These are phyloP conservation scores for Lampris incognitus DNA, from an alignment of 2,113 vertebrate species.

Conservation along the genomic window DNA sequence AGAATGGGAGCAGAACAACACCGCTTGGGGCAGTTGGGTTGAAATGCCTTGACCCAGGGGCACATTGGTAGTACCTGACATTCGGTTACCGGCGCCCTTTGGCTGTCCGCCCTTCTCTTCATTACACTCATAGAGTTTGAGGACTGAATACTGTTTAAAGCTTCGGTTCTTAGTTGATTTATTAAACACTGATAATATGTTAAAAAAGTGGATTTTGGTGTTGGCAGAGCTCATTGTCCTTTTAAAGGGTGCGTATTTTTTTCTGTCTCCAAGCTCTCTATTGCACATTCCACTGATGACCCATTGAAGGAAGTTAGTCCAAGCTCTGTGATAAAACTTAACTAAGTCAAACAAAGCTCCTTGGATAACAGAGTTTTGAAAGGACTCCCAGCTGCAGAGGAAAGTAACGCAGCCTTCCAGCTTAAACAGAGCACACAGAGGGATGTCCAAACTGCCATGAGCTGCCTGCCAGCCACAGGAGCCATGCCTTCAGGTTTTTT, in stretches of 20 bases:
- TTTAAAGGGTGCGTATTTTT: not conserved
- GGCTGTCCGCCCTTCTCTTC: no score
- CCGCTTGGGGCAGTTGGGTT: no score
- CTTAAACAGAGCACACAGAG: constrained; percentile 53
- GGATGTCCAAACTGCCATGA: constrained; percentile 59
- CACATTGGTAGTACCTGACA: no score
- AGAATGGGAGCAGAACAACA: no score
- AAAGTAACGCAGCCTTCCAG: constrained; percentile 31
- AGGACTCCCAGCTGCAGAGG: constrained; percentile 52
- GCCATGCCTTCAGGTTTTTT: constrained; percentile 66
- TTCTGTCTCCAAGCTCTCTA: constrained; percentile 15
- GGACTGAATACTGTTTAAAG: no score
- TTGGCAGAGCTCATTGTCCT: not conserved
- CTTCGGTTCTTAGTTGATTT: no score
- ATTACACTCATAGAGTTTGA: no score
- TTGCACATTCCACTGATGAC: constrained; percentile 44
- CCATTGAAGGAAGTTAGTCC: constrained; percentile 52
- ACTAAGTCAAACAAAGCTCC: constrained; percentile 64
- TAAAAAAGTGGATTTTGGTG: no score
- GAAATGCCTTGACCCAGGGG: no score
- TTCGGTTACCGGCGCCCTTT: no score
- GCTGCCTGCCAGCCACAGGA: constrained; percentile 63
- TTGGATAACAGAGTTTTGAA: constrained; percentile 53
- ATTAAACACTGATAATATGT: no score
- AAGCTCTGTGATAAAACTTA: constrained; percentile 61